Evolutionary conservation across 2,797 vertebrate species (phyloP), one percentile per base, ranked within the genome.

Genomic region (Cirrhinus molitorella): DNA sequence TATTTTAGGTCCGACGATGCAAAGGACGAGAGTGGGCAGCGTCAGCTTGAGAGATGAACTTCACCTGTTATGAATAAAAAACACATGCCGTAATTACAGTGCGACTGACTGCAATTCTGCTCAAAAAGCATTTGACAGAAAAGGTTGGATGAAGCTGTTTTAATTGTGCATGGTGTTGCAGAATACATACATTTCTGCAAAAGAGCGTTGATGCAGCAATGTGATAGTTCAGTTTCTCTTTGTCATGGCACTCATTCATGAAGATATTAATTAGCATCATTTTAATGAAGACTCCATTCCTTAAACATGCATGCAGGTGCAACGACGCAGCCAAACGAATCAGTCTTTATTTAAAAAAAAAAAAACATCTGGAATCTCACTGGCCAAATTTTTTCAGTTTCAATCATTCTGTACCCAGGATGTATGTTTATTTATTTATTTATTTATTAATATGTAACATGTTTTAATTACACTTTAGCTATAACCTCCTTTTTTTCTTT

Each of bases 231-330:
- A 88, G 85, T 90, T 93, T 93, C 91, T 92, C 89, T 88, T 90
- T 92, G 89, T 87, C 84, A 83, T 83, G 45, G 71, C 86, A 84
- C 91, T 94, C 90, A 93, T 89, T 94, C 91, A 91, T 80, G 88
- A 86, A 88, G 90, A 85, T 90, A 87, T 92, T 92, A 93, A 94
- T 94, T 93, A 94, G 89, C 79, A 67, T 79, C 86, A 85, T 83
- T 80, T 86, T 92, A 92, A 92, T 90, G 88, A 92, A 93, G 90
- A 81, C 71, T 85, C 88, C 88, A 25, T 68, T 87, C 63, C 53
- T 88, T 91, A 88, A 90, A 73, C 51, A 68, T n/a, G 34, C 53
- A 87, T 87, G 51, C 80, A 86, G 82, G 88, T 87, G 84, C 61
- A 87, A 65, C 80, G 37, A 25, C 37, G 34, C 63, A 45, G 68